phyloP scores from a whole-genome alignment of 2,113 vertebrate species.

The Mus pahari region DNA sequence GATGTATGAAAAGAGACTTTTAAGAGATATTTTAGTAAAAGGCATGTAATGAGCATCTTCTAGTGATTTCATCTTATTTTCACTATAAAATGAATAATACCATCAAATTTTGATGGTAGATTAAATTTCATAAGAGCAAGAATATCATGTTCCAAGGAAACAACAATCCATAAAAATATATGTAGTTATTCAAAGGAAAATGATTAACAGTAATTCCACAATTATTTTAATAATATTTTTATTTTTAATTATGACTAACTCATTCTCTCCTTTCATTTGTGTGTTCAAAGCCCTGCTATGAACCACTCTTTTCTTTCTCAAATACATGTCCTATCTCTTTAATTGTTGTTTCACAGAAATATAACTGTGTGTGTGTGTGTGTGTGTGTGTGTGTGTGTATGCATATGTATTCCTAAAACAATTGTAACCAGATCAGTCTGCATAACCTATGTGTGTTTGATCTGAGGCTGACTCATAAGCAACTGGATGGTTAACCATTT shows the following conservation, averaged over 20 bases:
- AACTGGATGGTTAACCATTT: neutral
- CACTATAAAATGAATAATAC: slow-evolving; percentile 3
- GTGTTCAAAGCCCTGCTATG: neutral
- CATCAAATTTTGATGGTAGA: neutral
- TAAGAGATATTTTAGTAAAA: neutral
- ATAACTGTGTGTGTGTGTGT: too few relatives aligned
- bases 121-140: neutral
- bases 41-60: neutral
- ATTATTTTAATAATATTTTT: neutral
- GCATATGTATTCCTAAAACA: neutral
- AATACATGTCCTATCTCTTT: neutral
- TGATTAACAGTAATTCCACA: neutral
- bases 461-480: neutral
- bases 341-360: neutral
- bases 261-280: neutral
- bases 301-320: neutral
- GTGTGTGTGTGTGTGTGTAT: neutral
- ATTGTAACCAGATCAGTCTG: neutral
- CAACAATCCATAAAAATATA: neutral
- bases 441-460: neutral
- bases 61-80: neutral
- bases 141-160: neutral
- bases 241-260: neutral
- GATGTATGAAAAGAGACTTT: slow-evolving; percentile 1
- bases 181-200: neutral